phyloP scores from a whole-genome alignment of 2,888 invertebrate species.

The Plebejus anna region DNA sequence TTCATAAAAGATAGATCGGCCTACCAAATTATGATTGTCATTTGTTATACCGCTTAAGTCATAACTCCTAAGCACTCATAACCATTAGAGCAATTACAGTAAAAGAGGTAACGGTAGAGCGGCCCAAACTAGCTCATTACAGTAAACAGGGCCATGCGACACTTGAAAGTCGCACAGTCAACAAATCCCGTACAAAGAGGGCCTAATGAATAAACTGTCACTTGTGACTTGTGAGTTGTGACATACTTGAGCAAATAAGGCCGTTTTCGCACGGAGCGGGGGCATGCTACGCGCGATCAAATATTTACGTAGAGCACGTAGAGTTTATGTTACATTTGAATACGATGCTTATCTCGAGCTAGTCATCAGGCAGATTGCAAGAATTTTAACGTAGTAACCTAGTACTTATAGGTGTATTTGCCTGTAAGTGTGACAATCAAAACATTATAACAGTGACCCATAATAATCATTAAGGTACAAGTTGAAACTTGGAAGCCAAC shows the following conservation, averaged over 20 bases:
- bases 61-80: not conserved
- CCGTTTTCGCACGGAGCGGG: not conserved
- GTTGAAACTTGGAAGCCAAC: too few relatives aligned
- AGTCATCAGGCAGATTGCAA: too few relatives aligned
- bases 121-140: conserved; percentile 2
- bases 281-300: not conserved
- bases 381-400: too few relatives aligned
- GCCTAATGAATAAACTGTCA: conserved; percentile 30
- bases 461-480: too few relatives aligned
- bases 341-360: not conserved
- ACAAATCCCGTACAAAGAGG: conserved; percentile 32
- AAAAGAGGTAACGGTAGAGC: not conserved
- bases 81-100: not conserved
- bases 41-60: not conserved
- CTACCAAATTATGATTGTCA: not conserved
- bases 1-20: too few relatives aligned
- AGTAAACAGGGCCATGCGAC: not conserved
- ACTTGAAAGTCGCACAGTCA: conserved; percentile 10
- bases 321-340: not conserved
- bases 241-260: not conserved
- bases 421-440: too few relatives aligned
- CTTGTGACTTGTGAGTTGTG: conserved; percentile 3
- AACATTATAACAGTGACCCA: too few relatives aligned
- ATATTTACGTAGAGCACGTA: not conserved
- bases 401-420: too few relatives aligned